phyloP scores from a whole-genome alignment of 2,113 vertebrate genomes.

The Rhabdomys dilectus region DNA sequence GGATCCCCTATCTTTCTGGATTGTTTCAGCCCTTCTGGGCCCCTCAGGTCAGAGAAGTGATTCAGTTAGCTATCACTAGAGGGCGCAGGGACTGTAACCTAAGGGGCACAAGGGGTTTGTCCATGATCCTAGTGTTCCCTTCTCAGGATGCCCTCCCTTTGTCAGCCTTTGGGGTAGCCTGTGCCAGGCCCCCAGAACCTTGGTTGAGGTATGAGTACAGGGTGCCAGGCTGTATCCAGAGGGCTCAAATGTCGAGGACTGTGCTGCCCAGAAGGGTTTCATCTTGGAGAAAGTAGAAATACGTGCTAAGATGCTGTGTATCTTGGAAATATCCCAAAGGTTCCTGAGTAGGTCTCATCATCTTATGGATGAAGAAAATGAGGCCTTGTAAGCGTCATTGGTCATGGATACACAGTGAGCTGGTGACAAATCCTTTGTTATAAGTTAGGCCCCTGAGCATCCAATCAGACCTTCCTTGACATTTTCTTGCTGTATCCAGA shows the following conservation, averaged over 20 bases:
- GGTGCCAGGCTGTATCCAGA: neutral
- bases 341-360: neutral
- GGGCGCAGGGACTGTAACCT: slow-evolving; percentile 87
- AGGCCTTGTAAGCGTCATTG: neutral
- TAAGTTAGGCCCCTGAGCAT: neutral
- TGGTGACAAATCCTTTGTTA: neutral
- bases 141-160: neutral
- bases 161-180: neutral
- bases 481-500: neutral
- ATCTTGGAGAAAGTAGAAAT: neutral
- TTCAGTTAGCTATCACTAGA: slow-evolving; percentile 84
- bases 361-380: slow-evolving; percentile 4
- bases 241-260: neutral
- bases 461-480: neutral
- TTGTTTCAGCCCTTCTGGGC: neutral
- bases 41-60: neutral
- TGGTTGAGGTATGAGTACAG: neutral
- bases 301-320: neutral
- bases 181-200: neutral
- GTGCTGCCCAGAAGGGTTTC: neutral
- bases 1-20: neutral
- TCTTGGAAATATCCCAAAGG: neutral
- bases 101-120: neutral
- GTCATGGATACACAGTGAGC: too few relatives aligned
- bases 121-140: neutral